Evolutionary conservation across 2,113 vertebrate genomes (phyloP).

Genomic region (Anhinga anhinga): DNA sequence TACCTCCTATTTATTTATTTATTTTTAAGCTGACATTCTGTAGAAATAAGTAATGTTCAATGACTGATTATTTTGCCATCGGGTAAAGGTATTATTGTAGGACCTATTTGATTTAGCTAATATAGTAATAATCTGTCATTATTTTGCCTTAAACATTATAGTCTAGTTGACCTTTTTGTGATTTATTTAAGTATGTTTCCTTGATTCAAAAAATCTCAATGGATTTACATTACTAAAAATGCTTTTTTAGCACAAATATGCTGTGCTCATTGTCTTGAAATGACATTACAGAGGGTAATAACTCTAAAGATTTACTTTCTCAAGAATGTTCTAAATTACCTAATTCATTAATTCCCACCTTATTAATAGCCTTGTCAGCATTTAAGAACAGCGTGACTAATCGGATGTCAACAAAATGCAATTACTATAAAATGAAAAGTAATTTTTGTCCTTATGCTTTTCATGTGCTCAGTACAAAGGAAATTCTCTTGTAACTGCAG

Average conservation of each 20-base stretch:
- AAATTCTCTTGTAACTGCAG: background rate
- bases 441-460: constrained; percentile 32
- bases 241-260: background rate
- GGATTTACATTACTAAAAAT: background rate
- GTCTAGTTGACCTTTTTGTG: background rate
- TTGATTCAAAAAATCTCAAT: background rate
- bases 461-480: constrained; percentile 31
- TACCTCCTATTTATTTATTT: background rate
- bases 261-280: background rate
- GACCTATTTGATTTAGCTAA: background rate
- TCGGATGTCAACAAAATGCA: constrained; percentile 48
- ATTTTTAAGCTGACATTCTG: background rate
- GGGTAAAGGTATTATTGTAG: background rate
- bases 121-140: background rate
- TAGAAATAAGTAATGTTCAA: background rate
- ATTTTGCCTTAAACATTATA: background rate
- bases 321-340: background rate
- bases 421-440: constrained; percentile 29
- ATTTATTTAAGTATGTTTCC: background rate
- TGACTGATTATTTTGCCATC: background rate
- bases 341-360: constrained; percentile 28
- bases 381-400: constrained; percentile 46
- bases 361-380: constrained; percentile 30
- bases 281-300: background rate
- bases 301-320: constrained; percentile 31